These are phyloP conservation scores for Grus americana DNA, from an alignment of 2,113 vertebrate species.

Conservation along the genomic window DNA sequence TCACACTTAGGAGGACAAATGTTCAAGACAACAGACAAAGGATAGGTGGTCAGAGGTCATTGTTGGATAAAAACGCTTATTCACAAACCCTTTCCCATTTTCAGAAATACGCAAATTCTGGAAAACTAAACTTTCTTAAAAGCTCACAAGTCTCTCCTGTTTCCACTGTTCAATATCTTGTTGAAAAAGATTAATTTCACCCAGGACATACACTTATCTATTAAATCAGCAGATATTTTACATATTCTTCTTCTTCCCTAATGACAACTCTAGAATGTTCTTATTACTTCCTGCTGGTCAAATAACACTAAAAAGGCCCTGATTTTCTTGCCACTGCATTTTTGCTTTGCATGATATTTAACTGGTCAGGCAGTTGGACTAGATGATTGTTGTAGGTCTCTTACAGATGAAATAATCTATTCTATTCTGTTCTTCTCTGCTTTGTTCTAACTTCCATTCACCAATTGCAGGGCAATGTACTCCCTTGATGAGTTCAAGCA, in stretches of 20 bases:
- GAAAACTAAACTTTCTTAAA: not conserved
- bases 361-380: not conserved
- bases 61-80: not conserved
- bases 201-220: not conserved
- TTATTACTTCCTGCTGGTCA: not conserved
- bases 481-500: fast-evolving
- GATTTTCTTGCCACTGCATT: not conserved
- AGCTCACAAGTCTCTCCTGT: not conserved
- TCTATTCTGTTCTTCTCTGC: not conserved
- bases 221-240: not conserved
- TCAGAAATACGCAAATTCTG: not conserved
- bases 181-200: not conserved
- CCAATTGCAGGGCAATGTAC: not conserved
- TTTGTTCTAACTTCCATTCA: not conserved
- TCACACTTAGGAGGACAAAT: not conserved
- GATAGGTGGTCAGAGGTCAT: not conserved
- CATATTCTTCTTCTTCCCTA: not conserved
- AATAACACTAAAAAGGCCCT: not conserved
- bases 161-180: not conserved
- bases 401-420: not conserved
- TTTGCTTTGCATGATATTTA: not conserved
- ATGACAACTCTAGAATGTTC: not conserved
- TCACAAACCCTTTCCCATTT: not conserved
- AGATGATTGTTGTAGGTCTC: not conserved
- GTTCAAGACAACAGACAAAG: not conserved